Evolutionary conservation across 2,888 invertebrate genomes (phyloP), one percentile per base, ranked within the genome.

Genomic region (Melieria picta): DNA sequence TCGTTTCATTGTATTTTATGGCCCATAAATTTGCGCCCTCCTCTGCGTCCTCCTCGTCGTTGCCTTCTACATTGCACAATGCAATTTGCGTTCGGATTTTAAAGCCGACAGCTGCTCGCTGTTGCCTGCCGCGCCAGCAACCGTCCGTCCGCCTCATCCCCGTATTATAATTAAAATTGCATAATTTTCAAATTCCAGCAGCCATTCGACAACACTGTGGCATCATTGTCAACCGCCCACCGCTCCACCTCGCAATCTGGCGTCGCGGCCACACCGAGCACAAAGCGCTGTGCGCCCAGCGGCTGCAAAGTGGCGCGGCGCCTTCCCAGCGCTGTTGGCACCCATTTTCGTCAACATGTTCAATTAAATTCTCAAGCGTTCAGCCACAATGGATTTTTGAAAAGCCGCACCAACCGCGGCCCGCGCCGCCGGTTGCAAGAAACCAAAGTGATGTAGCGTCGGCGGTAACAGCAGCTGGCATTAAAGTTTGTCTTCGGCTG

Each of bases 291-390:
- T 2, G 30, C 1, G 30, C 30, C 30, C 30, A 30, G 30, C 30
- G 30, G 30, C 30, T 30, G 30, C 30, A 30, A 30, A 30, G 30
- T 30, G 30, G 30, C 30, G 30, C 9, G 9, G 58, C 61, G 42
- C 45, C 11, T 7, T 61, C 48, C 63, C 45, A 45, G 5, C 13
- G 16, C 16, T 30, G 11, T 48, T 46, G 63, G 16, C 63, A 63
- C 9, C 16, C 65, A 64, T 67, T 67, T 67, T 52, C 67, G 67
- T 72, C 67, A 72, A 72, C 67, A 72, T 58, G 50, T 72, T 67
- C 72, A 72, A 72, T 72, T 67, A 68, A 68, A 60, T 64, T 72
- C 47, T 63, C 64, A 48, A 30, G 70, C 58, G n/a, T n/a, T 11
- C 42, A 50, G 50, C 64, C 48, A 50, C 66, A 71, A 67, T 71